These are phyloP conservation scores for Neodiprion pinetum DNA, from an alignment of 1,140 invertebrate species.

Conservation along the genomic window DNA sequence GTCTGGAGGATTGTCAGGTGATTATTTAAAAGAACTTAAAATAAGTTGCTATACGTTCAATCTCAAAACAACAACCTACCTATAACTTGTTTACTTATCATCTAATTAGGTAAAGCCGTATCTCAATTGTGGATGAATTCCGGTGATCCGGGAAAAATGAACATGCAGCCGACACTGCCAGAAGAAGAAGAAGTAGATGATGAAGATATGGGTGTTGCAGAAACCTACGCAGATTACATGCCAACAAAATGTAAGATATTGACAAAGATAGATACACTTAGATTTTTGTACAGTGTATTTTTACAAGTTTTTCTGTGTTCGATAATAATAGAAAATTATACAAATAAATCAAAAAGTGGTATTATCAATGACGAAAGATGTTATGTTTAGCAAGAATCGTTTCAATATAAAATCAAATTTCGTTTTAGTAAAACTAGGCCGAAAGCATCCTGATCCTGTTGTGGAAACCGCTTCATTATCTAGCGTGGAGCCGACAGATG, in stretches of 20 bases:
- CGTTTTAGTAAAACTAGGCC: constrained; percentile 86
- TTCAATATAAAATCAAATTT: not conserved
- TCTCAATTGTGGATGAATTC: constrained; percentile 67
- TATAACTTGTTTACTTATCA: constrained; percentile 12
- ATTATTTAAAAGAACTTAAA: not conserved
- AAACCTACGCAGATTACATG: constrained; percentile 98
- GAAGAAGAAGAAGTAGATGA: constrained; percentile 91
- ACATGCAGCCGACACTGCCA: constrained; percentile 53
- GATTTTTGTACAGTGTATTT: not conserved
- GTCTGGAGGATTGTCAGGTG: constrained; percentile 50
- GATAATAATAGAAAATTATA: not conserved
- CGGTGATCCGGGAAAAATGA: constrained; percentile 55
- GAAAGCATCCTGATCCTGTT: constrained; percentile 98
- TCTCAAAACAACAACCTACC: not conserved
- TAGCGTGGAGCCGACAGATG: constrained; percentile 94
- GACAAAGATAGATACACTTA: not conserved
- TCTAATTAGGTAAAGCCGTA: constrained; percentile 55
- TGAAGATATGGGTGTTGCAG: constrained; percentile 96
- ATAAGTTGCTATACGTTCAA: not conserved
- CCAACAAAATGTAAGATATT: constrained; percentile 84
- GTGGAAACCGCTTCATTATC: constrained; percentile 98
- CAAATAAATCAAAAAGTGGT: constrained; percentile 8
- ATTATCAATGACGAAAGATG: not conserved
- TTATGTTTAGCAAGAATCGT: not conserved
- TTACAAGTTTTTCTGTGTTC: constrained; percentile 16